These are phyloP conservation scores for Eumaeus atala DNA, from an alignment of 1,140 invertebrate genomes.

Conservation along the genomic window DNA sequence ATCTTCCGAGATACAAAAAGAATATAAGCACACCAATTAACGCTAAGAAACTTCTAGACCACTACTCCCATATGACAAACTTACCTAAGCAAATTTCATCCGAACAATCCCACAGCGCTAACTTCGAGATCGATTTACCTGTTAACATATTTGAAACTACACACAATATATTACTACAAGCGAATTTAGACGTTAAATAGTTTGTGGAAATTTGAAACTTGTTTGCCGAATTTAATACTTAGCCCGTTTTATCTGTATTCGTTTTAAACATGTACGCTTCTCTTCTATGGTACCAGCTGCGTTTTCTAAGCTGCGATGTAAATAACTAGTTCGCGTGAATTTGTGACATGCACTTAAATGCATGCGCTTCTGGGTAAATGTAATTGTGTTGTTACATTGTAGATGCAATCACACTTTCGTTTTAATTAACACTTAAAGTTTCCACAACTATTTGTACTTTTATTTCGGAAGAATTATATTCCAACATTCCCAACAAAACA, in stretches of 20 bases:
- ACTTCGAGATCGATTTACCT: conserved; percentile 51
- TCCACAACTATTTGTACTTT: neutral
- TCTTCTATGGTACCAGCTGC: conserved; percentile 25
- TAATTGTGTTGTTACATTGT: conserved; percentile 11
- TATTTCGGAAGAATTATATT: neutral
- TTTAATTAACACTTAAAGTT: neutral
- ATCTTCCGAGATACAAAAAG: too few relatives aligned
- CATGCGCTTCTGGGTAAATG: conserved; percentile 15
- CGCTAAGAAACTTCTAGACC: conserved; percentile 29
- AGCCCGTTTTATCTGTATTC: conserved; percentile 10
- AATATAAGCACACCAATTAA: conserved; percentile 35
- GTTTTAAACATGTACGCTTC: conserved; percentile 22
- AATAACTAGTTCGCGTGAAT: conserved; percentile 29
- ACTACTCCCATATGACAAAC: conserved; percentile 31
- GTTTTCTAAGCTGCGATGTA: conserved; percentile 25
- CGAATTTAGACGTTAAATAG: conserved; percentile 22
- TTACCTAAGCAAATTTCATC: conserved; percentile 46
- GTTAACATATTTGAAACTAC: conserved; percentile 55
- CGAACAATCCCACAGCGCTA: conserved; percentile 43
- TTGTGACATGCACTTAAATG: conserved; percentile 29
- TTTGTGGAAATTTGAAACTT: conserved; percentile 15
- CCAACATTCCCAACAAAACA: neutral
- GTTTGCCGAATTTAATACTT: conserved; percentile 14
- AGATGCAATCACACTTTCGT: conserved; percentile 4
- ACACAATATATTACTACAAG: conserved; percentile 14